A percentile compares a stretch with the other conserved stretches of the same genome.
phyloP scores from a whole-genome alignment of 2,888 invertebrate genomes.

The Ceriagrion tenellum region DNA sequence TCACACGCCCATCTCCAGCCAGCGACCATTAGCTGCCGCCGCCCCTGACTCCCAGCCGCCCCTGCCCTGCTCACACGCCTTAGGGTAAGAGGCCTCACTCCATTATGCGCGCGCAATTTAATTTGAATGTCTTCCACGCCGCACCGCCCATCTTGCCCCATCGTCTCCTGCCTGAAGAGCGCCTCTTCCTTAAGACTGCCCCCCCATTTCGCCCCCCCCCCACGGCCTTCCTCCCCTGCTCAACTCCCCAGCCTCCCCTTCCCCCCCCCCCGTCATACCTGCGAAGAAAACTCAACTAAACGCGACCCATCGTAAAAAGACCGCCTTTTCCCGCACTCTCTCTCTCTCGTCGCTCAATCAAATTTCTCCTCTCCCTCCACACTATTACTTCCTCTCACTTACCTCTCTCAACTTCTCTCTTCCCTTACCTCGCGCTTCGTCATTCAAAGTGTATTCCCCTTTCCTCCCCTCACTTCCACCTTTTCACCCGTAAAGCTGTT shows the following conservation, averaged over 20 bases:
- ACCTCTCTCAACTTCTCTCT: too few species aligned
- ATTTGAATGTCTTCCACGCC: not conserved
- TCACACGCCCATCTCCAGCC: too few species aligned
- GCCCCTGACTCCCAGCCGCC: not conserved
- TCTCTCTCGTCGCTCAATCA: not conserved
- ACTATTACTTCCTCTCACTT: not conserved
- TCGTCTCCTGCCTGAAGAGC: too few species aligned
- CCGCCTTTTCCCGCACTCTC: not conserved
- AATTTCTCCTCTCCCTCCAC: not conserved
- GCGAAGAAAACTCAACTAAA: not conserved
- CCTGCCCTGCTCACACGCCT: not conserved
- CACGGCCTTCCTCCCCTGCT: not conserved
- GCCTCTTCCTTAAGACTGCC: not conserved
- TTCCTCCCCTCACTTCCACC: not conserved
- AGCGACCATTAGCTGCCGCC: not conserved
- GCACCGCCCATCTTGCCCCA: too few species aligned
- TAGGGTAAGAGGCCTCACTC: not conserved
- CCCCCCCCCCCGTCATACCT: not conserved
- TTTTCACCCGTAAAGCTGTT: not conserved
- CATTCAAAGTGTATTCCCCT: not conserved
- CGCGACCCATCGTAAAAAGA: not conserved
- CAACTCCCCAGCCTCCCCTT: not conserved
- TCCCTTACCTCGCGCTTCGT: not conserved
- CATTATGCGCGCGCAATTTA: slow-evolving; percentile 10
- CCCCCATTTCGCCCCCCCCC: not conserved